Percentiles rank a stretch among this genome's conserved stretches.
These are phyloP conservation scores for Phycodurus eques DNA, from an alignment of 2,113 vertebrate species.

Conservation along the genomic window DNA sequence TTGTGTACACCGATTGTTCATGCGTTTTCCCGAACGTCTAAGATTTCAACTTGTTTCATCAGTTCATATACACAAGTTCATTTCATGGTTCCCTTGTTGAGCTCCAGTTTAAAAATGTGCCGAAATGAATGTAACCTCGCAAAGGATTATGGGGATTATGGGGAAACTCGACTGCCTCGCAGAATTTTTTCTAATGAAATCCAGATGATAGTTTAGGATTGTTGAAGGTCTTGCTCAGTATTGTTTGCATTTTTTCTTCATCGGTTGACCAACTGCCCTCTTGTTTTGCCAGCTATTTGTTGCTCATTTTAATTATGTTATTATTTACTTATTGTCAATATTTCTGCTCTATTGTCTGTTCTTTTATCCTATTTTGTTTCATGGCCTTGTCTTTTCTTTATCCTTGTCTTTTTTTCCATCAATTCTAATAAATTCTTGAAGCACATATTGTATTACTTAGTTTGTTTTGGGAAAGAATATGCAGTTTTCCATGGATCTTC, in stretches of 20 bases:
- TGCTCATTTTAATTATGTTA: neutral
- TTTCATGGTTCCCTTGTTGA: neutral
- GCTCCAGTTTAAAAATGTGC: neutral
- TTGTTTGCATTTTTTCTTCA: neutral
- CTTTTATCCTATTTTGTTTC: neutral
- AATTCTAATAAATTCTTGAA: neutral
- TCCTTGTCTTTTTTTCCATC: neutral
- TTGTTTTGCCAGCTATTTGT: neutral
- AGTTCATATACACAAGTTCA: neutral
- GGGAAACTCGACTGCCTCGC: neutral
- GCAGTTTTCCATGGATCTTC: neutral
- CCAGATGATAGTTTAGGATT: neutral
- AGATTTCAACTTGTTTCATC: neutral
- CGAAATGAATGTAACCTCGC: neutral
- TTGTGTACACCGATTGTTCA: no score
- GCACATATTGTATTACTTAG: no score
- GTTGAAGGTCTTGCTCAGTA: neutral
- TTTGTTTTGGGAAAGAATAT: neutral
- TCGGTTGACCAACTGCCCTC: neutral
- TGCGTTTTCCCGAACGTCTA: neutral
- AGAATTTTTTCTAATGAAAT: neutral
- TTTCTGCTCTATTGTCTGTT: no score
- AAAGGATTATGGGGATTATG: constrained; percentile 1
- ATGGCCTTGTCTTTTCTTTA: neutral
- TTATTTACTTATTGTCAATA: neutral